Conservation (phyloP, 1,140 invertebrate genomes). For the Drosophila takahashii region DNA sequence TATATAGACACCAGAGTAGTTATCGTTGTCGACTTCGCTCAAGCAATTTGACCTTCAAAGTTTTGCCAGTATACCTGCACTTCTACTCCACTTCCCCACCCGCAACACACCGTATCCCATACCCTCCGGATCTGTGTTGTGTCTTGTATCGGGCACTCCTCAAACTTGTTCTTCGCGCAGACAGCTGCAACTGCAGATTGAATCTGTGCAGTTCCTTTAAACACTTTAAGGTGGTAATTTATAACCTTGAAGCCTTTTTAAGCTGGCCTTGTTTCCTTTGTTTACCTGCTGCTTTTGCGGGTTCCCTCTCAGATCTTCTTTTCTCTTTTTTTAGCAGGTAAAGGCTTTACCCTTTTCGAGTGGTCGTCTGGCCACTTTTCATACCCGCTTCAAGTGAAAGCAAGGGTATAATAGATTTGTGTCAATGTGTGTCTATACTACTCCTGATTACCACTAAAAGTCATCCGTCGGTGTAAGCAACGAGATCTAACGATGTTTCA, state of each 20-base stretch:
- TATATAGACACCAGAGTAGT: slow-evolving; percentile 25
- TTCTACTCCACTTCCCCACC: slow-evolving; percentile 5
- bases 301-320: slow-evolving; percentile 9
- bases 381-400: not conserved
- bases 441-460: not conserved
- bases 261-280: slow-evolving; percentile 59
- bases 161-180: slow-evolving; percentile 41
- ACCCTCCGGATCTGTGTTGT: slow-evolving; percentile 8
- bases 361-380: slow-evolving; percentile 52
- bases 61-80: slow-evolving; percentile 27
- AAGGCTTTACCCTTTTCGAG: slow-evolving; percentile 41
- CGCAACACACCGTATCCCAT: not conserved
- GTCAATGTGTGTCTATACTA: not conserved
- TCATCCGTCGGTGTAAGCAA: too few relatives aligned
- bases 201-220: slow-evolving; percentile 54
- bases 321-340: slow-evolving; percentile 7
- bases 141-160: slow-evolving; percentile 28
- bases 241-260: slow-evolving; percentile 75
- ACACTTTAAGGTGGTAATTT: slow-evolving; percentile 57
- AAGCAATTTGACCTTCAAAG: slow-evolving; percentile 60
- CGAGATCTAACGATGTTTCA: too few relatives aligned
- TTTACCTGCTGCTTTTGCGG: slow-evolving; percentile 29
- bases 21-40: slow-evolving; percentile 14
- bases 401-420: not conserved
- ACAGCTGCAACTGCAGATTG: slow-evolving; percentile 35